Percentiles rank a stretch among this genome's conserved stretches.
Conservation (phyloP, 64 coral and sea anemone genomes). For the Trachythela sp. region DNA sequence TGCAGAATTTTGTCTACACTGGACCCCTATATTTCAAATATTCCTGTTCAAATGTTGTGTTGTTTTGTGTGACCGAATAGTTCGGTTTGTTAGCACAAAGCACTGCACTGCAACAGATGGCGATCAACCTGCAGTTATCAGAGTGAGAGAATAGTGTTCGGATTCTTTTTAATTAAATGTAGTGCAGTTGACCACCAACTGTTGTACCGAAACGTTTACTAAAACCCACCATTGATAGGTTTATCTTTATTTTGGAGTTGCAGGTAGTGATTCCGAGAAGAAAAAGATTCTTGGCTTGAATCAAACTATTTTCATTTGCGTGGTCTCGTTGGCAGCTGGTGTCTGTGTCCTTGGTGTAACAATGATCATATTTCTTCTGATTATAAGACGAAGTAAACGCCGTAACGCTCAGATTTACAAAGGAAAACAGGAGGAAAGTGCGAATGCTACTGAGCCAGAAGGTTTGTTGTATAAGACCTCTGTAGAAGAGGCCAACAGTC, state of each 20-base stretch:
- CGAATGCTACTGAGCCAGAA: background rate
- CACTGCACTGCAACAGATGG: too few species aligned
- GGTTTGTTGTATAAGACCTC: background rate
- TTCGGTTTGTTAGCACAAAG: too few species aligned
- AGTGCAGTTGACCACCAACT: too few species aligned
- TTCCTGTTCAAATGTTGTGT: too few species aligned
- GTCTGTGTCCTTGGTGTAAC: background rate
- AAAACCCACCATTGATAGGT: background rate
- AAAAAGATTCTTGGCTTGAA: background rate
- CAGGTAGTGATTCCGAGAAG: background rate
- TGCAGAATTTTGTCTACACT: too few species aligned
- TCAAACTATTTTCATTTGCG: background rate
- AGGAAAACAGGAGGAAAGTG: background rate
- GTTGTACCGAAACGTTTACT: background rate
- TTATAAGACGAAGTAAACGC: background rate
- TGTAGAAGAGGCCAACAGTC: background rate
- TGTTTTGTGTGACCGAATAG: too few species aligned
- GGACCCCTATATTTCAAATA: too few species aligned
- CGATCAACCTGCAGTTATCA: too few species aligned
- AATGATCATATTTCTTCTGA: background rate
- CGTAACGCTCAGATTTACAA: background rate
- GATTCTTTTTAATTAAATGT: too few species aligned
- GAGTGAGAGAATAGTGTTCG: too few species aligned
- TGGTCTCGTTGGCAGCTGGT: background rate
- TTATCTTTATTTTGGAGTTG: background rate